Percentiles rank a stretch among this genome's conserved stretches.
phyloP scores from a whole-genome alignment of 2,888 invertebrate genomes.

The Magallana nippona region DNA sequence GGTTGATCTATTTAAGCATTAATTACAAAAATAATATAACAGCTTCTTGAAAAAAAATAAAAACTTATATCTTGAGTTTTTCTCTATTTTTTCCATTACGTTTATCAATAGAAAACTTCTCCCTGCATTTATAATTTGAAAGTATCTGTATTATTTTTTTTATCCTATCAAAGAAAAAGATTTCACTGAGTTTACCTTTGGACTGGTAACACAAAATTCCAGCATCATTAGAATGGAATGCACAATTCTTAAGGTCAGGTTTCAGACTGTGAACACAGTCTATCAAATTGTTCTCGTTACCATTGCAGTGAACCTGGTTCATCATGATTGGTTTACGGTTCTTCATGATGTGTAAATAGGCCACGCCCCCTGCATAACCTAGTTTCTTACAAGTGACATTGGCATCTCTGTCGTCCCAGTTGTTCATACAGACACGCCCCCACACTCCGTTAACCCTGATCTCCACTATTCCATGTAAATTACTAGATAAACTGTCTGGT shows the following conservation, averaged over 20 bases:
- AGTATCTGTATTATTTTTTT: too few species aligned
- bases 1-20: too few species aligned
- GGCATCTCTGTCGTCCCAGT: conserved; percentile 86
- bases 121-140: too few species aligned
- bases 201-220: conserved; percentile 70
- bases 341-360: conserved; percentile 72
- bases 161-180: too few species aligned
- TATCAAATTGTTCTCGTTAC: conserved; percentile 55
- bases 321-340: conserved; percentile 69
- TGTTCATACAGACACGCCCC: conserved; percentile 88
- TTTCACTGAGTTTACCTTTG: conserved; percentile 53
- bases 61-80: too few species aligned
- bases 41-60: too few species aligned
- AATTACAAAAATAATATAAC: too few species aligned
- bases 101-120: too few species aligned
- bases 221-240: conserved; percentile 67
- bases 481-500: conserved; percentile 61
- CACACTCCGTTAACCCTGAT: conserved; percentile 86
- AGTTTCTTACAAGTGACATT: conserved; percentile 81
- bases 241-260: conserved; percentile 62
- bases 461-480: conserved; percentile 82
- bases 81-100: too few species aligned
- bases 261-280: conserved; percentile 60
- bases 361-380: conserved; percentile 69
- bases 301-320: conserved; percentile 64